These are phyloP conservation scores for Drosophila pullipes DNA, from an alignment of 2,888 invertebrate genomes.

Conservation along the genomic window DNA sequence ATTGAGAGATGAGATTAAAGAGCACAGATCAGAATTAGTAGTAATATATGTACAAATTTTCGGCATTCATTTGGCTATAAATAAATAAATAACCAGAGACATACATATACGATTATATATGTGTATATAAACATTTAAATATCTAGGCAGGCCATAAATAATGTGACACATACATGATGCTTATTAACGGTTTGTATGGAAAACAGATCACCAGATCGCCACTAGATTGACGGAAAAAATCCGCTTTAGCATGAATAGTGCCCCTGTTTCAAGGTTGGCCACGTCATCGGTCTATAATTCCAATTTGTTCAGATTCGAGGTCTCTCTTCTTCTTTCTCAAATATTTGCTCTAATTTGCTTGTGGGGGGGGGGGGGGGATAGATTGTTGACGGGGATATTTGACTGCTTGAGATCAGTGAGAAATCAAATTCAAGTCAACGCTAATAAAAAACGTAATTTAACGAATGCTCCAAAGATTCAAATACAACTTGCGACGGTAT, in stretches of 20 bases:
- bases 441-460: slow-evolving; percentile 8
- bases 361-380: neutral
- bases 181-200: slow-evolving; percentile 34
- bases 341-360: slow-evolving; percentile 53
- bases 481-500: slow-evolving; percentile 26
- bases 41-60: slow-evolving; percentile 22
- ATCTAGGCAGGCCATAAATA: slow-evolving; percentile 56
- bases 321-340: neutral
- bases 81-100: slow-evolving; percentile 17
- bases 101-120: neutral
- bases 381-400: neutral
- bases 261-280: slow-evolving; percentile 39
- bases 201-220: slow-evolving; percentile 10
- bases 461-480: slow-evolving; percentile 15
- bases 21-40: neutral
- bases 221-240: slow-evolving; percentile 33
- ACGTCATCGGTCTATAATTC: slow-evolving; percentile 45
- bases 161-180: slow-evolving; percentile 52
- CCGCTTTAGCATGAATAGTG: slow-evolving; percentile 15
- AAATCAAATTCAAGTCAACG: slow-evolving; percentile 48
- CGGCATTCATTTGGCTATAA: slow-evolving; percentile 62
- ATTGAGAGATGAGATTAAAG: slow-evolving; percentile 9
- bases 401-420: slow-evolving; percentile 20
- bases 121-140: slow-evolving; percentile 23
- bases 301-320: slow-evolving; percentile 30